phyloP scores from a whole-genome alignment of 2,797 vertebrate species.

The Chaenodraco wilsoni region DNA sequence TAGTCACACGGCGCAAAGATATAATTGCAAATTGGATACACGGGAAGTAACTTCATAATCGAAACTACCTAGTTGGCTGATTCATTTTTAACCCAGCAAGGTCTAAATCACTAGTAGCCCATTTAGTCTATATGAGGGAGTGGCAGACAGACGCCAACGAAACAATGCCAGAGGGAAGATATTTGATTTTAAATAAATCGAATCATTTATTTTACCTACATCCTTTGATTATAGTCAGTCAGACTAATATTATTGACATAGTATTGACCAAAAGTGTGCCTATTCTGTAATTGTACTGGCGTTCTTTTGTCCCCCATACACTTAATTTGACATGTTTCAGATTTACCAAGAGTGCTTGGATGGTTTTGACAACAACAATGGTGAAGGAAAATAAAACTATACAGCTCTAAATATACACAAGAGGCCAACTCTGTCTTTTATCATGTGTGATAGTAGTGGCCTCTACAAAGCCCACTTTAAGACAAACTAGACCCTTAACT shows the following conservation, averaged over 20 bases:
- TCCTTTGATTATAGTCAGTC: neutral
- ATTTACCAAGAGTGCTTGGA: neutral
- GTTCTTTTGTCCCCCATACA: neutral
- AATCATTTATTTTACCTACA: neutral
- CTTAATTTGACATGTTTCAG: no score
- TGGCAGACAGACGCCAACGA: no score
- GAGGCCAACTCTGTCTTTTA: neutral
- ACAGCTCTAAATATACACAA: neutral
- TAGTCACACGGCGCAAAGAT: rapidly evolving
- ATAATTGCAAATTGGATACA: neutral
- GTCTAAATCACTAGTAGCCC: neutral
- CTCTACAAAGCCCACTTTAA: neutral
- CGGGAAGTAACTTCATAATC: constrained; percentile 40
- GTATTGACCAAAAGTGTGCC: no score
- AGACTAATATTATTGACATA: neutral
- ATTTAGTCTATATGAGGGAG: neutral
- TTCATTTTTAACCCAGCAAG: constrained; percentile 12
- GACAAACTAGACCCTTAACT: neutral
- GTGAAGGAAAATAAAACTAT: neutral
- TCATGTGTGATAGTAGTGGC: neutral
- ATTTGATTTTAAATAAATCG: neutral
- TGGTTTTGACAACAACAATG: neutral
- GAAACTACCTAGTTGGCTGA: constrained; percentile 29
- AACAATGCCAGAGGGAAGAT: neutral
- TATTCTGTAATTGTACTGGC: neutral